Evolutionary conservation across 2,888 invertebrate species (phyloP).

Genomic region (Plagiodera versicolora): DNA sequence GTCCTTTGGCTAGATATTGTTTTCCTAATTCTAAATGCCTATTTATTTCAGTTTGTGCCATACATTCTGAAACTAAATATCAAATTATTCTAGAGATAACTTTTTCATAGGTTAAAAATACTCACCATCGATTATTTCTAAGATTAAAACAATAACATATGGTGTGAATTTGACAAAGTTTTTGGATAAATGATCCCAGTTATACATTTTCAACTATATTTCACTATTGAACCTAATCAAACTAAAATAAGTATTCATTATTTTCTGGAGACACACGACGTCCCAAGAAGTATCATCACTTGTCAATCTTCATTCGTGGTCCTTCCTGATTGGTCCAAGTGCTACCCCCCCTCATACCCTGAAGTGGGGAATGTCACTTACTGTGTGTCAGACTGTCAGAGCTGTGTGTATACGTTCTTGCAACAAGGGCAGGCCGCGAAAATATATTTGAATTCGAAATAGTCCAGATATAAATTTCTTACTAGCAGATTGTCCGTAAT

Average conservation of each 20-base stretch:
- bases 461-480: too few species aligned
- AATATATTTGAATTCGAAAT: too few species aligned
- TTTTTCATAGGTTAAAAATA: slow-evolving; percentile 31
- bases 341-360: neutral
- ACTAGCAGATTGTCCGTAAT: too few species aligned
- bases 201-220: slow-evolving; percentile 54
- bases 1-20: slow-evolving; percentile 87
- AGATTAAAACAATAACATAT: slow-evolving; percentile 66
- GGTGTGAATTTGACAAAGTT: slow-evolving; percentile 63
- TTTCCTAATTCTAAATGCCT: slow-evolving; percentile 93
- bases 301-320: slow-evolving; percentile 19
- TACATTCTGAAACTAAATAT: slow-evolving; percentile 68
- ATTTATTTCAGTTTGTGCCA: slow-evolving; percentile 78
- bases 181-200: slow-evolving; percentile 58
- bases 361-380: neutral
- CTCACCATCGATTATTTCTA: slow-evolving; percentile 72
- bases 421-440: too few species aligned
- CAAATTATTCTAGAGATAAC: slow-evolving; percentile 29
- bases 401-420: too few species aligned
- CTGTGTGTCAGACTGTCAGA: too few species aligned
- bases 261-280: neutral
- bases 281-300: slow-evolving; percentile 5
- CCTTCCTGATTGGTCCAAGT: slow-evolving; percentile 7
- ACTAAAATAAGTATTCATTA: slow-evolving; percentile 21
- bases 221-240: slow-evolving; percentile 10